phyloP scores from a whole-genome alignment of 2,113 vertebrate species.

The Probosciger aterrimus region DNA sequence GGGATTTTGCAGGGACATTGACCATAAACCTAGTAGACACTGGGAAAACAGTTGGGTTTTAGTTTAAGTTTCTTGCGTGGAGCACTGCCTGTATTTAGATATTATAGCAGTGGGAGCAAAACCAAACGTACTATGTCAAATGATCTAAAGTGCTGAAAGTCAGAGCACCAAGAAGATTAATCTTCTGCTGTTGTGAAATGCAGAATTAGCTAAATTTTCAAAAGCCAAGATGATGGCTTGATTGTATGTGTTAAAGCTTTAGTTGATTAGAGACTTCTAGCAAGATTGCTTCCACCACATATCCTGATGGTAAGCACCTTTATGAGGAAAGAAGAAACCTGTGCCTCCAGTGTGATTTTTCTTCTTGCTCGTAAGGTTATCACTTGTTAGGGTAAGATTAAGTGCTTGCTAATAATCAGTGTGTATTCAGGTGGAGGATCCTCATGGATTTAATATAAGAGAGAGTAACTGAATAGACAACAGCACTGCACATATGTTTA shows the following conservation, averaged over 20 bases:
- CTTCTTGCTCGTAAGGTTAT: neutral
- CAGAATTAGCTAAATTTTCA: neutral
- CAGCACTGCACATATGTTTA: neutral
- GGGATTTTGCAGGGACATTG: neutral
- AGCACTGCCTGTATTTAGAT: neutral
- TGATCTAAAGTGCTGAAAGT: neutral
- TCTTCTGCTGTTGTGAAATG: neutral
- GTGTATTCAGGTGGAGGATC: neutral
- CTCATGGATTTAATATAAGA: neutral
- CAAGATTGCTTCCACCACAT: neutral
- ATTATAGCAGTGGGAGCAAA: neutral
- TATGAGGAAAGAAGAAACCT: neutral
- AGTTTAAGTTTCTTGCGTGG: neutral
- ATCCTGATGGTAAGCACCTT: neutral
- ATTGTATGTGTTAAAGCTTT: neutral
- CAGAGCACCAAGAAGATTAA: neutral
- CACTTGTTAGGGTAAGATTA: neutral
- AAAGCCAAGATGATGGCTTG: neutral
- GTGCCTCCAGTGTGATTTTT: neutral
- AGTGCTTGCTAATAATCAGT: neutral
- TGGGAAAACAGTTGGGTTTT: neutral
- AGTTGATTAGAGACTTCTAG: neutral
- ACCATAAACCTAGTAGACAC: neutral
- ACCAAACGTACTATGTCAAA: neutral
- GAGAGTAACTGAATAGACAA: neutral